These are phyloP conservation scores for Trimorus sp. DNA, from an alignment of 2,888 invertebrate species.

Conservation along the genomic window DNA sequence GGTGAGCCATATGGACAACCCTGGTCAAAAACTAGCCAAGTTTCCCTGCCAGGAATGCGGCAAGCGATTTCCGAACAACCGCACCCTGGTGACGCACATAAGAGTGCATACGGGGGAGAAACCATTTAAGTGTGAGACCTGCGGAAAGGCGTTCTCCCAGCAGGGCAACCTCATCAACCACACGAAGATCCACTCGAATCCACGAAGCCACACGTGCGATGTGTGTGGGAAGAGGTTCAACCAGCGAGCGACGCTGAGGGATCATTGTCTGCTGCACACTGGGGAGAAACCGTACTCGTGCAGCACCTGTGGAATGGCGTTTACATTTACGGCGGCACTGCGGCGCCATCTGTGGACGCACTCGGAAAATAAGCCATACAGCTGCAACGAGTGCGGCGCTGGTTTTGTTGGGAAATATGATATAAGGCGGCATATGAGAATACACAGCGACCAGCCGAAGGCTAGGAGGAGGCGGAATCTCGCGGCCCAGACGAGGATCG, in stretches of 20 bases:
- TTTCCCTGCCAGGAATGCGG: constrained; percentile 84
- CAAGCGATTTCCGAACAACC: constrained; percentile 84
- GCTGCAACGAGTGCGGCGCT: constrained; percentile 76
- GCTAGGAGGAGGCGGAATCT: constrained; percentile 65
- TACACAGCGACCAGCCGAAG: constrained; percentile 74
- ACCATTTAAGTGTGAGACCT: constrained; percentile 84
- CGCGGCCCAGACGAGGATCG: constrained; percentile 49
- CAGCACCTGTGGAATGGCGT: constrained; percentile 77
- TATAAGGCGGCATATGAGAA: constrained; percentile 77
- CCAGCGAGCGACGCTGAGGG: constrained; percentile 77
- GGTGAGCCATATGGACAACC: constrained; percentile 77
- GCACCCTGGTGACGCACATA: constrained; percentile 84
- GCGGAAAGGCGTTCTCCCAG: constrained; percentile 83
- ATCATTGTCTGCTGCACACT: constrained; percentile 78
- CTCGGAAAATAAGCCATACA: constrained; percentile 75
- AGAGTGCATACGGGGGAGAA: constrained; percentile 85
- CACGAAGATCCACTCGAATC: constrained; percentile 77
- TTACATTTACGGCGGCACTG: constrained; percentile 78
- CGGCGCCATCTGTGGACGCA: constrained; percentile 79
- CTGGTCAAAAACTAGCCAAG: constrained; percentile 80
- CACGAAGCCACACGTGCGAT: constrained; percentile 78
- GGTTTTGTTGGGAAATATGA: constrained; percentile 79
- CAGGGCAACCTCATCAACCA: constrained; percentile 79
- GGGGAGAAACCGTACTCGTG: constrained; percentile 80
- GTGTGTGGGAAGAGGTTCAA: constrained; percentile 79